Evolutionary conservation across 2,113 vertebrate species (phyloP).

Genomic region (Oreochromis spilurus): DNA sequence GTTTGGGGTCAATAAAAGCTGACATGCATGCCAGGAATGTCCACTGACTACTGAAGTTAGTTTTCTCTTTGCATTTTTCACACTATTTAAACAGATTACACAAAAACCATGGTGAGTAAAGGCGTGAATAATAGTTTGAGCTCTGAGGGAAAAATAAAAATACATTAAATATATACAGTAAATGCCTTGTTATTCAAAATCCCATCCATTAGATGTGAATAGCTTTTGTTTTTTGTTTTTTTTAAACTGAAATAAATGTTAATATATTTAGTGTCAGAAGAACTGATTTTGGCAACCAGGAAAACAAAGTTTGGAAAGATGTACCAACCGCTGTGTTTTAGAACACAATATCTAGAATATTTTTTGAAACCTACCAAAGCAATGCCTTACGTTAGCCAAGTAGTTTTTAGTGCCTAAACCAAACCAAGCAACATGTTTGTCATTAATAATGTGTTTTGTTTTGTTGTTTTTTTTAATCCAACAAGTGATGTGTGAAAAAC

Average conservation of each 20-base stretch:
- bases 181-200: background rate
- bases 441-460: background rate
- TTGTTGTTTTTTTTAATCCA: background rate
- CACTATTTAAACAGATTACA: background rate
- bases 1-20: background rate
- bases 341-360: background rate
- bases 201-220: background rate
- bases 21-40: background rate
- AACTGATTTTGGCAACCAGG: background rate
- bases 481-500: background rate
- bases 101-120: background rate
- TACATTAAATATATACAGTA: background rate
- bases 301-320: background rate
- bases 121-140: background rate
- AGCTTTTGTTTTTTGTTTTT: background rate
- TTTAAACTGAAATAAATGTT: background rate
- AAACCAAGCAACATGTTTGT: background rate
- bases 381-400: background rate
- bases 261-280: background rate
- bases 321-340: background rate
- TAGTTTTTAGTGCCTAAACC: background rate
- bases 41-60: background rate
- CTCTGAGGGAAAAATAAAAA: background rate
- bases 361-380: fast-evolving
- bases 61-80: too few relatives aligned